Base-by-base conservation (phyloP, 2,797 vertebrate species). In the Acanthornis magna region DNA sequence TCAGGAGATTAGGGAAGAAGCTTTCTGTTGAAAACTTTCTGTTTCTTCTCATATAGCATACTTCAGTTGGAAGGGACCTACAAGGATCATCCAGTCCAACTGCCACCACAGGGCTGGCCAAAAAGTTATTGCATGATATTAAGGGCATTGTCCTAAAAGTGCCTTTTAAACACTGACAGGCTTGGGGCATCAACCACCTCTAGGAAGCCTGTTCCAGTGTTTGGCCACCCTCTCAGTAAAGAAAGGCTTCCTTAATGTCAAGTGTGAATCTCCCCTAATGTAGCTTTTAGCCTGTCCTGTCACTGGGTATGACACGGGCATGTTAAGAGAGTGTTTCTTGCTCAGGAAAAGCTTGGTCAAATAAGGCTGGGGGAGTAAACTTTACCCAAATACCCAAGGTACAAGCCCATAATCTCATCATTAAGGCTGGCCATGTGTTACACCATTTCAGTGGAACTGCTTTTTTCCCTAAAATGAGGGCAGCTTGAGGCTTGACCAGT, bases 351-450 rank as follows among this genome's bases (percentile, higher is more conserved):
- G 16, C 11, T 38, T 57, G 32, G 34, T 53, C 63, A 36, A 9
- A 8, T 45, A 30, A 45, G 32, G 5, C 60, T 50, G 58, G 7
- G 32, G 75, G 67, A 21, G 42, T 25, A 50, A 40, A 19, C 42
- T 58, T 89, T 7, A 40, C 26, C 20, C 42, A 27, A 63, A 19
- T 30, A 47, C 7, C 63, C 5, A 23, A 50, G 27, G 45, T 54
- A 26, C 34, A 60, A 63, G 34, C 22, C 27, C 27, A 8, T 57
- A 29, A 73, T 3, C 7, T 73, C 20, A 25, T 65, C 27, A 5
- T 4, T 0, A 0, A 32, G 32, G 38, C 18, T 73, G 4, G 0
- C 58, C 3, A 3, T 23, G 13, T 42, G 11, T 55, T 32, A 27
- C 21, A 51, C 29, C 3, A 8, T 62, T 58, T 63, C 45, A 58